Evolutionary conservation across 1,140 invertebrate species (phyloP), one percentile per base, ranked within the genome.

Genomic region (Temnothorax curvispinosus): DNA sequence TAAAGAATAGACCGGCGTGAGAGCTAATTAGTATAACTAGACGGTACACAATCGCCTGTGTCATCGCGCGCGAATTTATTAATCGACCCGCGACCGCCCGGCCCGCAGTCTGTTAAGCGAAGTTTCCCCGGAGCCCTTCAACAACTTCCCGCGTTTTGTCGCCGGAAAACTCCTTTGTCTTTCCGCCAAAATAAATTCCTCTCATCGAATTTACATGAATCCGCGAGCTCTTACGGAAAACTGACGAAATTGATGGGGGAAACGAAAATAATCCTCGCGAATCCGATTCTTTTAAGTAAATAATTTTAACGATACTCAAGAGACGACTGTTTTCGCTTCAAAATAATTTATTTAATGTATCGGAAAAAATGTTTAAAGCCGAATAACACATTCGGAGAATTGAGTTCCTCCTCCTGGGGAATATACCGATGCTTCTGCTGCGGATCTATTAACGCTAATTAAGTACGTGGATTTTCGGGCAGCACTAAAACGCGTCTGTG

Each of bases 11-110:
- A 74, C 67, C 54, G 21, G 38, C 52, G 38, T 69, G 54, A 60
- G 54, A 84, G 52, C 67, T 74, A 84, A 84, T 84, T 84, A 84
- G 67, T 82, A 72, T 82, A 82, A 82, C 80, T 65, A 82, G 65
- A 72, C 67, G 38, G 67, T 82, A 72, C 54, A 82, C 80, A 82
- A 72, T 72, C 38, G 65, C 50, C n/a, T 72, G 78, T 69, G 64
- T 81, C 78, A 69, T 82, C 41, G 54, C 27, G 67, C 52, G 67
- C 54, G 27, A 82, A 82, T 82, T 27, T 82, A 60, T 82, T 82
- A 82, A 60, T 74, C 41, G 67, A 54, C 41, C 38, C 27, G 52
- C 52, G 65, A 32, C 54, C 54, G 54, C 41, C n/a, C 15, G 41
- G 54, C 41, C n/a, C 15, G 41, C 35, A 41, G 77, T 58, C 78